Conservation (phyloP, 2,113 vertebrate species). For the Rynchops niger region DNA sequence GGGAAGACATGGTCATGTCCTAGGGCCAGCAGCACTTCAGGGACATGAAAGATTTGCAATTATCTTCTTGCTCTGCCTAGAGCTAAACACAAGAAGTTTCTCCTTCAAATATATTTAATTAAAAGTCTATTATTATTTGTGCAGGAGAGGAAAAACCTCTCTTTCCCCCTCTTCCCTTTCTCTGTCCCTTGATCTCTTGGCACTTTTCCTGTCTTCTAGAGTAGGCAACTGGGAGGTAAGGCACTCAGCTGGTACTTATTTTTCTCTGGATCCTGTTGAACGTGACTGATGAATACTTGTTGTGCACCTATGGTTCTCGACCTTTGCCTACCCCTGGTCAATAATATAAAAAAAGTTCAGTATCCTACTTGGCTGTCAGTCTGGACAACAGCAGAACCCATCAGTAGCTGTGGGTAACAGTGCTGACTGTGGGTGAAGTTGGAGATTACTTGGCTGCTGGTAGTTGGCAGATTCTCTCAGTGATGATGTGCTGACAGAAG, state of each 20-base stretch:
- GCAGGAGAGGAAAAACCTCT: neutral
- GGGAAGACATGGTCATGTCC: neutral
- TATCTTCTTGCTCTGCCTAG: neutral
- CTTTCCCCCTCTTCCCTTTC: neutral
- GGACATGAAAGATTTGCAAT: neutral
- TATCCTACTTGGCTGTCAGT: neutral
- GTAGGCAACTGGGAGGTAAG: neutral
- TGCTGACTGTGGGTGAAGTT: neutral
- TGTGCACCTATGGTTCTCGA: neutral
- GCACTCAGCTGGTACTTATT: neutral
- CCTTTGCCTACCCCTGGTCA: neutral
- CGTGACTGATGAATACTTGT: neutral
- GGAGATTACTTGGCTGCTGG: neutral
- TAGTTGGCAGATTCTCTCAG: neutral
- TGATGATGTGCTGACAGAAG: neutral
- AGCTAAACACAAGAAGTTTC: neutral
- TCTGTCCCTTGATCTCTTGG: neutral
- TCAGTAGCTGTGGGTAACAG: neutral
- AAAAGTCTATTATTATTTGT: neutral
- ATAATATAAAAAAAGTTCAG: neutral
- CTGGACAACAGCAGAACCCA: neutral
- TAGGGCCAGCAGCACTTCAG: rapidly evolving
- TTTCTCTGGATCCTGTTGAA: neutral
- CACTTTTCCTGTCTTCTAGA: neutral
- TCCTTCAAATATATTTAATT: neutral